Conservation (phyloP, 2,797 vertebrate species). For the Schizopygopsis malacanthus region DNA sequence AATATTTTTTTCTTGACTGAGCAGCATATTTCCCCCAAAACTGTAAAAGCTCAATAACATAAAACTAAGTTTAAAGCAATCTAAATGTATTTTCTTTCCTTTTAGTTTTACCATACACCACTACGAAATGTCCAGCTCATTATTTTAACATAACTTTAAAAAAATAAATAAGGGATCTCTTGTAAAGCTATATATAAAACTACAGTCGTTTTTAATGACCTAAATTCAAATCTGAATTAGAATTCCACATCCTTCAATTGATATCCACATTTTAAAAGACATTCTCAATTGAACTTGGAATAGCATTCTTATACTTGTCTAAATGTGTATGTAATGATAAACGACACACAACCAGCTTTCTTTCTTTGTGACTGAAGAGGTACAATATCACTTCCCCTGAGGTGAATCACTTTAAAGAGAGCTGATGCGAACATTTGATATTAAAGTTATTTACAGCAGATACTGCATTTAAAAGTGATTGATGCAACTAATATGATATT, state of each 20-base stretch:
- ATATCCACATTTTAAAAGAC: neutral
- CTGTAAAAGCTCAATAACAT: neutral
- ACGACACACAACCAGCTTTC: neutral
- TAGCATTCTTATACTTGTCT: neutral
- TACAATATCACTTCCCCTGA: neutral
- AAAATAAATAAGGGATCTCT: neutral
- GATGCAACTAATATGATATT: constrained; percentile 46
- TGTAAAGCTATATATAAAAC: neutral
- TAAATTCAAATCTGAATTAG: neutral
- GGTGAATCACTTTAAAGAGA: constrained; percentile 8
- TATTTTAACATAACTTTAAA: neutral
- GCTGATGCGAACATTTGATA: neutral
- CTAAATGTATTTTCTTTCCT: neutral
- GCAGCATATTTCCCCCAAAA: neutral
- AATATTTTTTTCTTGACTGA: rapidly evolving
- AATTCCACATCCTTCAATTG: neutral
- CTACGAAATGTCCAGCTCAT: neutral
- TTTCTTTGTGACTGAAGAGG: constrained; percentile 3
- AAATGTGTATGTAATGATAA: neutral
- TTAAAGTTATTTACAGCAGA: constrained; percentile 6
- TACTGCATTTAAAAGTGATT: constrained; percentile 28
- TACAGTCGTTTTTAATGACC: neutral
- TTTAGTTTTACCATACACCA: neutral
- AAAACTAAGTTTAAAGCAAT: neutral
- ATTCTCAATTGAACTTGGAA: neutral